phyloP scores from a whole-genome alignment of 2,888 invertebrate species.

The Tiliacea aurago region DNA sequence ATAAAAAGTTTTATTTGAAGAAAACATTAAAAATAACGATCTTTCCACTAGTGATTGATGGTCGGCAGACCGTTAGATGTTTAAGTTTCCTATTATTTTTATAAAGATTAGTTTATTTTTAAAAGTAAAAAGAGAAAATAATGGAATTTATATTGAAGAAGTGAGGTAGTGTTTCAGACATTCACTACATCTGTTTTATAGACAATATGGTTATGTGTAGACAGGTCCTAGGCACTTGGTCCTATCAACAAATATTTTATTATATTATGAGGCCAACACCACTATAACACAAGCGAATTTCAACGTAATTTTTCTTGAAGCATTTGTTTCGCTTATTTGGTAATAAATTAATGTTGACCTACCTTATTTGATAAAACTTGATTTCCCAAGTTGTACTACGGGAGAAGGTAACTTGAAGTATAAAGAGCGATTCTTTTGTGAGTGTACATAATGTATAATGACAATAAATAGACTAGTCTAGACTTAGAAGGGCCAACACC shows the following conservation, averaged over 20 bases:
- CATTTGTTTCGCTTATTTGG: conserved; percentile 12
- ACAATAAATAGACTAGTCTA: background rate
- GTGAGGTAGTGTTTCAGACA: background rate
- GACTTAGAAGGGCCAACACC: background rate
- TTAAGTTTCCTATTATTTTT: conserved; percentile 8
- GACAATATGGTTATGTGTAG: background rate
- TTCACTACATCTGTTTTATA: background rate
- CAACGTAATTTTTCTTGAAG: background rate
- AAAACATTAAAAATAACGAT: conserved; percentile 17
- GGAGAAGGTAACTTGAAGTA: background rate
- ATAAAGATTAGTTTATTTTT: background rate
- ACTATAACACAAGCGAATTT: background rate
- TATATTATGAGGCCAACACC: conserved; percentile 1
- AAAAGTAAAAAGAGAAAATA: conserved; percentile 6
- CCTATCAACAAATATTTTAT: background rate
- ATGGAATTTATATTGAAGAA: background rate
- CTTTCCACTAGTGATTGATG: conserved; percentile 28
- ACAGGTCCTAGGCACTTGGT: background rate
- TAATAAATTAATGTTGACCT: conserved; percentile 10
- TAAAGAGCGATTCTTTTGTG: background rate
- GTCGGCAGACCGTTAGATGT: background rate
- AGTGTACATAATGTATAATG: background rate
- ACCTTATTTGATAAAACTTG: background rate
- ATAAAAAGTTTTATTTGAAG: conserved; percentile 14
- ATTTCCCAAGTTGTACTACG: conserved; percentile 3